Evolutionary conservation across 2,888 invertebrate species (phyloP), one percentile per base, ranked within the genome.

Genomic region (Adelognathus sp.): DNA sequence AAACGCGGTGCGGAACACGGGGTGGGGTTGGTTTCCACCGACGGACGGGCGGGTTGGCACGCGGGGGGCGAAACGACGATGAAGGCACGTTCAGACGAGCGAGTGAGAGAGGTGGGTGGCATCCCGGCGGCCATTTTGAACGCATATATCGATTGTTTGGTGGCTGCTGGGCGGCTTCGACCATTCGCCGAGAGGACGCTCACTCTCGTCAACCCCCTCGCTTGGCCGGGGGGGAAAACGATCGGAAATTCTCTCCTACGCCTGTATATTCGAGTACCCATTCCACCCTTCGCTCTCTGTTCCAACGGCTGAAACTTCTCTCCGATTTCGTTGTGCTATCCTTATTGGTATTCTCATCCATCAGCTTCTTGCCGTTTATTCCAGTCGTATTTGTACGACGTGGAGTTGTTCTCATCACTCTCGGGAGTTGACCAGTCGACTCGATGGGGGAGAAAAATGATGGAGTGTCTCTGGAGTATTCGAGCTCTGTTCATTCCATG

Each of bases 101-200:
- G n/a, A n/a, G n/a, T n/a, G n/a, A n/a, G n/a, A 83, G 87, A 89
- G 89, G 89, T 89, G 88, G 90, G 89, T 90, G 89, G 90, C 86
- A 89, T 88, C 88, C 89, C 88, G 91, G 91, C 91, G 90, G 91
- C 91, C 91, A 91, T 91, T 91, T 91, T 91, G 91, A 91, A 91
- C 91, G 91, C 91, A 91, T 91, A 91, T 91, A 91, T 91, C 91
- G 91, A 91, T 91, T 91, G 91, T 91, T 91, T 91, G 91, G 91
- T 90, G 90, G 91, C 90, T n/a, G n/a, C n/a, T 89, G 89, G 89
- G 90, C 89, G 84, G 81, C 85, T 89, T 90, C 90, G 90, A 87
- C 90, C 90, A 90, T 90, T 90, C 89, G 89, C 88, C 81, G 81
- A 75, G 76, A 86, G 89, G 89, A 72, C 73, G 88, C 82, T 87